phyloP scores from a whole-genome alignment of 2,888 invertebrate species.

The Philhelius pedissequus region DNA sequence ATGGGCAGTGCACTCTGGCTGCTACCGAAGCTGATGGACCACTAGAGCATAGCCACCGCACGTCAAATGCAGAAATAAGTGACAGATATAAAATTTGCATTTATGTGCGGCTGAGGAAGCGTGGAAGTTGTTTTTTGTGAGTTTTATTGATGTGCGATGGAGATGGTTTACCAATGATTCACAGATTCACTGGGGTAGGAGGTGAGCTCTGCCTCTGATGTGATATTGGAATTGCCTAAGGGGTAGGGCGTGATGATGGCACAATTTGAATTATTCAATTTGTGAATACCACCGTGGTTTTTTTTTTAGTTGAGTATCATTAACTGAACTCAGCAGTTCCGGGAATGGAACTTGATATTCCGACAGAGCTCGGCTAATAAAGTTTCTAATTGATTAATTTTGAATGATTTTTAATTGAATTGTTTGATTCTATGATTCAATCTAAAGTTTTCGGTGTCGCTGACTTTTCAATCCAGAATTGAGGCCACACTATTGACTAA shows the following conservation, averaged over 20 bases:
- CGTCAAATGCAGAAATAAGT: slow-evolving; percentile 54
- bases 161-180: slow-evolving; percentile 9
- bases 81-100: slow-evolving; percentile 60
- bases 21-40: not conserved
- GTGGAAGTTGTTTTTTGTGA: not conserved
- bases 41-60: not conserved
- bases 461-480: too few species aligned
- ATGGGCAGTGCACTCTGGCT: not conserved
- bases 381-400: slow-evolving; percentile 50
- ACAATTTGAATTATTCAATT: slow-evolving; percentile 25
- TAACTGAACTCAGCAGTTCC: slow-evolving; percentile 24
- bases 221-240: not conserved
- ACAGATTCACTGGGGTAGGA: not conserved
- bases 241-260: not conserved
- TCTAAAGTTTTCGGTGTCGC: too few species aligned
- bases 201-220: not conserved
- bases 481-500: too few species aligned
- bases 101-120: not conserved
- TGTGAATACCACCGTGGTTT: slow-evolving; percentile 28
- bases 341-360: slow-evolving; percentile 50
- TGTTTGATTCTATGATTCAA: too few species aligned
- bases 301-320: slow-evolving; percentile 19
- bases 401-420: not conserved
- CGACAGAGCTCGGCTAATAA: not conserved
- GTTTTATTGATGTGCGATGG: slow-evolving; percentile 42